Evolutionary conservation across 2,797 vertebrate species (phyloP), one percentile per base, ranked within the genome.

Genomic region (Apodemus agrarius): DNA sequence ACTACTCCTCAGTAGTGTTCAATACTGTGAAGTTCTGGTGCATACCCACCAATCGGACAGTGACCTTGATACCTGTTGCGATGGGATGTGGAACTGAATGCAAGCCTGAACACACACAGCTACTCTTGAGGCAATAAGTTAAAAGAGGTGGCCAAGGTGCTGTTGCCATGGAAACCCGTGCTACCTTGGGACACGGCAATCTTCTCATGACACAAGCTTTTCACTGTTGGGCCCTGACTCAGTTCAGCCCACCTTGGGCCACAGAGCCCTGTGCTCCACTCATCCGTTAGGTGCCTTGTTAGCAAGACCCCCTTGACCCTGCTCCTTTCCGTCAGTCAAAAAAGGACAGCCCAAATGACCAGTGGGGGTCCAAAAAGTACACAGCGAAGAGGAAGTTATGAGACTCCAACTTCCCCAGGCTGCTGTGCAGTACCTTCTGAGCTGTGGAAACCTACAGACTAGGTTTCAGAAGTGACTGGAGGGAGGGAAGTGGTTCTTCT

Each of bases 161-260:
- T 31, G 91, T 96, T 93, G 76, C 90, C 90, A 95, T 90, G 94
- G 96, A 94, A 96, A 97, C 90, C 65, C 37, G 74, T 82, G 22
- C 89, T 79, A 81, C 94, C 59, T 31, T 57, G 6, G 90, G 63
- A 82, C n/a, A 49, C 0, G 29, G 31, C 24, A 43, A 75, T 31
- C 82, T 95, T 91, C n/a, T 19, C 61, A 82, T 14, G 29, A 84
- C 11, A 69, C 26, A 2, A 63, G 67, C 43, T 54, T n/a, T 17
- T 57, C 76, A 21, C 1, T 11, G 76, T 74, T 57, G 12, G 26
- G 43, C 13, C 52, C 57, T 65, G 76, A 61, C 29, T 90, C 57
- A 22, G 37, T 40, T 10, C 65, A 6, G 17, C 12, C 43, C 29
- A 9, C 21, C 24, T 19, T 24, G 2, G 54, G 54, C 52, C 0